A percentile compares a stretch with the other conserved stretches of the same genome.
phyloP scores from a whole-genome alignment of 2,888 invertebrate species.

The Tyria jacobaeae region DNA sequence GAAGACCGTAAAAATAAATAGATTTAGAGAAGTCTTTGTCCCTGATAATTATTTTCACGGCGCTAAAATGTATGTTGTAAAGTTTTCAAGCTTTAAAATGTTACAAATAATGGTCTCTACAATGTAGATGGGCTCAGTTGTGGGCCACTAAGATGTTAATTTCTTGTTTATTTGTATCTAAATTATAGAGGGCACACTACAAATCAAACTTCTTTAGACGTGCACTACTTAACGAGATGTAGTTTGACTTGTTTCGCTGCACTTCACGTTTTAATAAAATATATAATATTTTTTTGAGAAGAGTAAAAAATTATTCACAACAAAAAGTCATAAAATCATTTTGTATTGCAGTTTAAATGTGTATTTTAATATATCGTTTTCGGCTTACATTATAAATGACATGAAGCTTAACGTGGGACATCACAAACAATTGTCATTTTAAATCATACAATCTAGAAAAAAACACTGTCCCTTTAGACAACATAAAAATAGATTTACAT shows the following conservation, averaged over 20 bases:
- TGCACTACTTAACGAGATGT: neutral
- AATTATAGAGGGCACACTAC: neutral
- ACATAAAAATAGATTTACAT: too few relatives aligned
- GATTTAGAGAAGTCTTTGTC: neutral
- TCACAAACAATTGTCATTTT: too few relatives aligned
- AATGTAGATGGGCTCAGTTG: neutral
- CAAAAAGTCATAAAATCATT: too few relatives aligned
- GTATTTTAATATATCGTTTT: too few relatives aligned
- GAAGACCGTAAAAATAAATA: neutral
- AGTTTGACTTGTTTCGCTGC: neutral
- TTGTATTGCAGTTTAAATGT: too few relatives aligned
- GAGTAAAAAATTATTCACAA: too few relatives aligned
- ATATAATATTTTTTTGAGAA: neutral
- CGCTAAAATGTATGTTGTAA: slow-evolving; percentile 1
- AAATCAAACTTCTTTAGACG: neutral
- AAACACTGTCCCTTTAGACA: too few relatives aligned
- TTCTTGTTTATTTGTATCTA: neutral
- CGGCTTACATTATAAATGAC: too few relatives aligned
- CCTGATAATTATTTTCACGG: neutral
- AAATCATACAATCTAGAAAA: too few relatives aligned
- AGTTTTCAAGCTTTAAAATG: neutral
- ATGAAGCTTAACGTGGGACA: too few relatives aligned
- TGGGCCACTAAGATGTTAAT: neutral
- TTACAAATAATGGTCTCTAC: slow-evolving; percentile 32
- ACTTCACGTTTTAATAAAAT: neutral